A percentile compares a stretch with the other conserved stretches of the same genome.
Evolutionary conservation across 2,888 invertebrate species (phyloP).

Genomic region (Trachelus tabidus): DNA sequence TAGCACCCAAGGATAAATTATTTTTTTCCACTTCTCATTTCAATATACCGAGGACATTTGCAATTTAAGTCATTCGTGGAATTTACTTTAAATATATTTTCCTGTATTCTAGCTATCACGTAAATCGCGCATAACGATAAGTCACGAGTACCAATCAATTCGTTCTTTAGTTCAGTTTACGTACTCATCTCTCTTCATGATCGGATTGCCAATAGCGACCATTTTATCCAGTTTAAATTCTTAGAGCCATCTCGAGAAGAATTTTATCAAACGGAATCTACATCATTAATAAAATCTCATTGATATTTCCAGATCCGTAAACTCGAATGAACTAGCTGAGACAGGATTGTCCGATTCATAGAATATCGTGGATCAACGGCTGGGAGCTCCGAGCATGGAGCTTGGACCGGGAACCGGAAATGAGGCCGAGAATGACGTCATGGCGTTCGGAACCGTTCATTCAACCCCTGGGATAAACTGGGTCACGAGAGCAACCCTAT

Average conservation of each 20-base stretch:
- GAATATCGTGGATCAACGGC: conserved; percentile 52
- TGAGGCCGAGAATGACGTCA: conserved; percentile 62
- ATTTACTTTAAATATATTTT: neutral
- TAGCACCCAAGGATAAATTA: neutral
- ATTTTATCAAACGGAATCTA: neutral
- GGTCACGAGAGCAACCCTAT: conserved; percentile 50
- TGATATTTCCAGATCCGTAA: conserved; percentile 34
- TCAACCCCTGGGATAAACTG: conserved; percentile 60
- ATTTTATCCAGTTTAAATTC: too few relatives aligned
- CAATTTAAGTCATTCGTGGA: neutral
- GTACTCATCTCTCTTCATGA: neutral
- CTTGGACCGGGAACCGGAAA: conserved; percentile 56
- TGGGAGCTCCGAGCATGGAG: conserved; percentile 38
- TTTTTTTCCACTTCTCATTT: neutral
- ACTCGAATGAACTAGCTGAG: conserved; percentile 31
- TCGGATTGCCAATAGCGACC: too few relatives aligned
- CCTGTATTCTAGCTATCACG: neutral
- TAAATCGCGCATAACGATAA: neutral
- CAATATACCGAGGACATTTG: neutral
- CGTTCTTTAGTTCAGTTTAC: neutral
- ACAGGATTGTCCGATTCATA: conserved; percentile 53
- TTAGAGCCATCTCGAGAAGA: neutral
- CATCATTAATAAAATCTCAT: conserved; percentile 38
- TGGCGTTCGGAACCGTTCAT: conserved; percentile 49
- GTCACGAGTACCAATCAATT: neutral